A percentile compares a stretch with the other conserved stretches of the same genome.
phyloP scores from a whole-genome alignment of 2,113 vertebrate species.

The Ascaphus truei region DNA sequence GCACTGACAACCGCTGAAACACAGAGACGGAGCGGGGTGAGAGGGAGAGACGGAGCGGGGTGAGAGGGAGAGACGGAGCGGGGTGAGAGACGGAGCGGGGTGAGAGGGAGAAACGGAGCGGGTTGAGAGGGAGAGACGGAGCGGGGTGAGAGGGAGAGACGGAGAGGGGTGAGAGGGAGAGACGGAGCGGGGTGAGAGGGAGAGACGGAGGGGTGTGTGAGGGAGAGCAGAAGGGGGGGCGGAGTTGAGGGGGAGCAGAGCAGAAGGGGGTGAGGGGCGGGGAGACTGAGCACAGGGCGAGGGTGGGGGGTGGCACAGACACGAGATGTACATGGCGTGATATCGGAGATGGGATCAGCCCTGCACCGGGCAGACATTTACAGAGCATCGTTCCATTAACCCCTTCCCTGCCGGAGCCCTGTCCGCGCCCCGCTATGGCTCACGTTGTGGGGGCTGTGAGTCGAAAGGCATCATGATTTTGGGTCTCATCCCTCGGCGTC shows the following conservation, averaged over 20 bases:
- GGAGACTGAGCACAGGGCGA: background rate
- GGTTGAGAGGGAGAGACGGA: background rate
- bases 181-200: background rate
- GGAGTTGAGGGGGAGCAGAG: background rate
- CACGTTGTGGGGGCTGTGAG: conserved; percentile 96
- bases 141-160: background rate
- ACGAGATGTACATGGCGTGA: too few relatives aligned
- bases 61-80: background rate
- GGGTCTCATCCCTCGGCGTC: conserved; percentile 93
- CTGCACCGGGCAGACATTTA: conserved; percentile 36
- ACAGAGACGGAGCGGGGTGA: conserved; percentile 12
- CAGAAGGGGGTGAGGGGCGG: background rate
- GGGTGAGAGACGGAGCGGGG: too few relatives aligned
- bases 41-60: background rate
- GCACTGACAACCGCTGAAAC: conserved; percentile 96
- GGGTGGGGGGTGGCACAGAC: background rate
- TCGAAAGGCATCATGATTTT: conserved; percentile 99
- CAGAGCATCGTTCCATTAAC: conserved; percentile 26
- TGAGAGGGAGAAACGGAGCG: too few relatives aligned
- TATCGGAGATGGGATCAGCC: conserved; percentile 44
- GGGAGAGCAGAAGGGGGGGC: background rate
- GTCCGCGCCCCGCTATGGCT: too few relatives aligned
- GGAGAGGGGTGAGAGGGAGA: conserved; percentile 62
- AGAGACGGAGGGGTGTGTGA: background rate
- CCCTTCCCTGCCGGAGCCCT: too few relatives aligned